phyloP scores from a whole-genome alignment of 2,888 invertebrate species.

The Calliphora vomitoria region DNA sequence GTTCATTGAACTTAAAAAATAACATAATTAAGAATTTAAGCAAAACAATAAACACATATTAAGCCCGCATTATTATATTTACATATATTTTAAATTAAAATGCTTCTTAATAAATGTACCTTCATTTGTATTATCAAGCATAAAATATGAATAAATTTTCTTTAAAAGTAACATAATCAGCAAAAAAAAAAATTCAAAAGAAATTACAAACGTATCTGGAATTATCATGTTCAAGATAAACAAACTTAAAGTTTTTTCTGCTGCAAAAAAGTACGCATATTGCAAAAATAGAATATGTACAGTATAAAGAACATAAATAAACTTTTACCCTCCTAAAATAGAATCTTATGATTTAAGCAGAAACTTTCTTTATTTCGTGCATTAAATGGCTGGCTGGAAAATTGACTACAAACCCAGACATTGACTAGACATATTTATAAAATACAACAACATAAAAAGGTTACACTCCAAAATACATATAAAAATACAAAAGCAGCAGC shows the following conservation, averaged over 20 bases:
- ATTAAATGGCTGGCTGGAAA: slow-evolving; percentile 37
- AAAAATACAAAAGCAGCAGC: not conserved
- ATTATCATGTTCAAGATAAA: slow-evolving; percentile 11
- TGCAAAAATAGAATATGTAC: not conserved
- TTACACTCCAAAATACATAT: not conserved
- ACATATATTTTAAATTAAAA: not conserved
- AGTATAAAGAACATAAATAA: slow-evolving; percentile 36
- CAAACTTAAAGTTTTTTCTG: slow-evolving; percentile 5
- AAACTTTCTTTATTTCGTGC: slow-evolving; percentile 12
- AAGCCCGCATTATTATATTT: slow-evolving; percentile 14
- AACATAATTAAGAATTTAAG: not conserved
- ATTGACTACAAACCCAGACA: slow-evolving; percentile 52
- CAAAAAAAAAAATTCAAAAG: slow-evolving; percentile 16
- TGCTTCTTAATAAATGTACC: not conserved
- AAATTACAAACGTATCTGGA: not conserved
- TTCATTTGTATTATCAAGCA: slow-evolving; percentile 21
- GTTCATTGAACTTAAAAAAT: slow-evolving; percentile 44
- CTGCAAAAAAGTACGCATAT: slow-evolving; percentile 7
- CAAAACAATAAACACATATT: not conserved
- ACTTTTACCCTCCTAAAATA: slow-evolving; percentile 53
- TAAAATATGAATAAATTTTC: slow-evolving; percentile 13
- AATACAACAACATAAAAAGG: slow-evolving; percentile 7
- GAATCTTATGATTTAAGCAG: slow-evolving; percentile 9
- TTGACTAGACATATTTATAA: slow-evolving; percentile 57
- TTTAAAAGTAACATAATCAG: slow-evolving; percentile 28